phyloP scores from a whole-genome alignment of 2,797 vertebrate species.

The Forpus xanthops region DNA sequence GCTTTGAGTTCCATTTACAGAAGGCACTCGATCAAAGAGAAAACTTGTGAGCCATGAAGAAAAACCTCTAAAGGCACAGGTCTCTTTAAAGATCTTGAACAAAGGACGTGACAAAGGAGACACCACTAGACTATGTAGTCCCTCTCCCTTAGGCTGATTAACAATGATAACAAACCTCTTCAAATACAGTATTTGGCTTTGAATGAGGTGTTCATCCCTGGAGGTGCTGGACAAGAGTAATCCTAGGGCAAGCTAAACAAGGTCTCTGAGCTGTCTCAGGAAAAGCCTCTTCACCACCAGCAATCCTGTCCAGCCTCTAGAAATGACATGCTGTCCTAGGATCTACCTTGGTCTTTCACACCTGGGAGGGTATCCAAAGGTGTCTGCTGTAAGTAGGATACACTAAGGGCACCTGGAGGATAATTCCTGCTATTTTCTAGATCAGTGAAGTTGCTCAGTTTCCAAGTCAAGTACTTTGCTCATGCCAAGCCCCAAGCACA shows the following conservation, averaged over 20 bases:
- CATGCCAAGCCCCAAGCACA: not conserved
- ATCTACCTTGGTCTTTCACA: not conserved
- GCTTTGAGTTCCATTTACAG: not conserved
- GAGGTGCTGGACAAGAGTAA: not conserved
- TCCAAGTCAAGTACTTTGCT: not conserved
- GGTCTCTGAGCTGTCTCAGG: not conserved
- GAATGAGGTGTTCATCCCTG: not conserved
- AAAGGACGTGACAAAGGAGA: not conserved
- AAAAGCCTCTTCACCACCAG: not conserved
- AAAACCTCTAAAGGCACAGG: not conserved
- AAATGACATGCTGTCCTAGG: not conserved
- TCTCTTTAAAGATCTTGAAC: not conserved
- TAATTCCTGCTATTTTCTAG: not conserved
- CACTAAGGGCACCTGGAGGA: not conserved
- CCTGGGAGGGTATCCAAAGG: not conserved
- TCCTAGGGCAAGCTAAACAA: not conserved
- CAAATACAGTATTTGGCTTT: not conserved
- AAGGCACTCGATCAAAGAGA: not conserved
- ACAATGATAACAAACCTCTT: not conserved
- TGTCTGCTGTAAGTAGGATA: not conserved
- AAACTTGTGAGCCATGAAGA: not conserved
- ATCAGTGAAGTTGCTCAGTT: not conserved
- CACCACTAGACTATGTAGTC: not conserved
- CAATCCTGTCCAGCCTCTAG: not conserved
- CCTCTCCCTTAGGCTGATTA: not conserved